A percentile compares a stretch with the other conserved stretches of the same genome.
Evolutionary conservation across 2,797 vertebrate genomes (phyloP).

Genomic region (Schizothorax lantsangensis): DNA sequence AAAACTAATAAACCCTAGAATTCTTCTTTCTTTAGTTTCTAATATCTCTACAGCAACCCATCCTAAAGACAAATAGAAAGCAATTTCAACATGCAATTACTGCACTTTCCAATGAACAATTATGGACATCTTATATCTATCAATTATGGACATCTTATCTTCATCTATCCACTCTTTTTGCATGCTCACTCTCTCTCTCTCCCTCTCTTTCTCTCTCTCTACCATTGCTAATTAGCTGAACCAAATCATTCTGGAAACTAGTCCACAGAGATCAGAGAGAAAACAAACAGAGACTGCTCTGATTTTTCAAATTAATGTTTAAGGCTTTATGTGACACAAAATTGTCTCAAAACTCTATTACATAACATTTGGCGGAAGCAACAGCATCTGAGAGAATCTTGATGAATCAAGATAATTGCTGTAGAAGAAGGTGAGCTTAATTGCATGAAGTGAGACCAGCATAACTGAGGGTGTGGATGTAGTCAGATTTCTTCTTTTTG

Average conservation of each 20-base stretch:
- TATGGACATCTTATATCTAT: conserved; percentile 1
- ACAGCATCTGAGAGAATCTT: conserved; percentile 51
- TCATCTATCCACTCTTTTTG: not conserved
- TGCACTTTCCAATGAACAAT: conserved; percentile 37
- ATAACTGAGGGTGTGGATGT: conserved; percentile 13
- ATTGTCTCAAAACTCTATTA: conserved; percentile 63
- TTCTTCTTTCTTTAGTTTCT: not conserved
- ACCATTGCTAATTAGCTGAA: conserved; percentile 43
- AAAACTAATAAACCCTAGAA: conserved; percentile 13
- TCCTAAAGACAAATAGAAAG: conserved; percentile 19
- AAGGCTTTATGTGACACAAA: conserved; percentile 60
- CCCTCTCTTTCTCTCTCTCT: not conserved
- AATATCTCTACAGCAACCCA: conserved; percentile 12
- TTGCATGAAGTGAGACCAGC: conserved; percentile 34
- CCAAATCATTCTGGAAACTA: conserved; percentile 26
- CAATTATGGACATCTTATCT: conserved; percentile 15
- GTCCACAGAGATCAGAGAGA: conserved; percentile 55
- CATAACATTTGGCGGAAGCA: conserved; percentile 53
- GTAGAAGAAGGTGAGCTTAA: conserved; percentile 48
- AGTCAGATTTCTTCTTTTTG: conserved; percentile 17
- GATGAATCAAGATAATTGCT: conserved; percentile 49
- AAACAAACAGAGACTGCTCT: conserved; percentile 62
- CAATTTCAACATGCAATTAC: conserved; percentile 29
- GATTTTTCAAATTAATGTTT: conserved; percentile 67
- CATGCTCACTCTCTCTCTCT: not conserved